Conservation (phyloP, 2,113 vertebrate species). For the Meleagris gallopavo region DNA sequence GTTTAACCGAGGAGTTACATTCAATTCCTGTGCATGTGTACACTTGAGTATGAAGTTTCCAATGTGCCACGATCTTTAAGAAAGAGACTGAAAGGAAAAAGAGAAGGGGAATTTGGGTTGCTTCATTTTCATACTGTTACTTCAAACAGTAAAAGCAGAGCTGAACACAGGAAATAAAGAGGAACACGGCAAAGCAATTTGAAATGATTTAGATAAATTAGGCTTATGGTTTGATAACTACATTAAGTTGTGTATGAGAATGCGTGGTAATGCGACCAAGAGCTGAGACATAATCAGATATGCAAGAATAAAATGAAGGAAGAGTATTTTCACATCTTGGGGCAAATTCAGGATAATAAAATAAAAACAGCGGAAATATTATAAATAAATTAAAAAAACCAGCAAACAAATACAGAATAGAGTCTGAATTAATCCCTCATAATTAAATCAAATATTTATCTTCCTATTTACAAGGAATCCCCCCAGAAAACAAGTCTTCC, state of each 20-base stretch:
- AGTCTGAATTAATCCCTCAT: not conserved
- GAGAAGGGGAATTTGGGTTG: not conserved
- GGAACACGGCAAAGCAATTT: conserved; percentile 25
- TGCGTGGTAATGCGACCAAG: not conserved
- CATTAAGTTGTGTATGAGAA: not conserved
- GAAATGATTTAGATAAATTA: conserved; percentile 47
- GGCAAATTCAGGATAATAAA: not conserved
- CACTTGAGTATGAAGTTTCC: not conserved
- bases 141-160: not conserved
- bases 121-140: not conserved
- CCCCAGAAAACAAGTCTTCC: not conserved
- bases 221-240: not conserved
- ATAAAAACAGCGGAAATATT: not conserved
- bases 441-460: not conserved
- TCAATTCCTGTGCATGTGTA: not conserved
- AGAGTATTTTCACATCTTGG: not conserved
- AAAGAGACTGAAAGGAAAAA: not conserved
- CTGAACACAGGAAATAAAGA: conserved; percentile 5
- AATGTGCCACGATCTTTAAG: not conserved
- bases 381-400: not conserved
- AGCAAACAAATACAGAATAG: not conserved
- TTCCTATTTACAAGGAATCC: not conserved
- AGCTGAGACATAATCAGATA: not conserved
- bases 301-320: not conserved
- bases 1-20: not conserved